A percentile compares a stretch with the other conserved stretches of the same genome.
Evolutionary conservation across 2,797 vertebrate species (phyloP).

Genomic region (Graptemys geographica): DNA sequence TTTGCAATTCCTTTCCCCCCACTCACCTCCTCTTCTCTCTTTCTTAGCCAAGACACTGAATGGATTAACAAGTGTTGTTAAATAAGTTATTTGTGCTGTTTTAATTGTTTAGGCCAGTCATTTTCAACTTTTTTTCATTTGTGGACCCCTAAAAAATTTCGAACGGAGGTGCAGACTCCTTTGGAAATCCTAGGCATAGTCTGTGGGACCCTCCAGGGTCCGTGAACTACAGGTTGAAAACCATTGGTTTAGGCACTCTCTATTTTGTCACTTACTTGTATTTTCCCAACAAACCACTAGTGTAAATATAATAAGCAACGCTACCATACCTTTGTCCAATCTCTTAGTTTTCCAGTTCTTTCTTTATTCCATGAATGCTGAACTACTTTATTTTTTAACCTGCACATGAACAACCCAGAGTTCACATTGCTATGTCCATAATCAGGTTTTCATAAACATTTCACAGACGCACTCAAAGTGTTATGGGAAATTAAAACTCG

Average conservation of each 20-base stretch:
- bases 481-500: background rate
- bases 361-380: background rate
- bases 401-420: background rate
- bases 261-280: background rate
- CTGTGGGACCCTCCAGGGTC: background rate
- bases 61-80: background rate
- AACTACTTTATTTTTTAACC: background rate
- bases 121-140: background rate
- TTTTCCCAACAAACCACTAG: background rate
- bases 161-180: background rate
- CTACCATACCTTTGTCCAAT: background rate
- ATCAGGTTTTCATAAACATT: slow-evolving; percentile 5
- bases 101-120: background rate
- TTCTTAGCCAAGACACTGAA: background rate
- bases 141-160: background rate
- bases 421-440: background rate
- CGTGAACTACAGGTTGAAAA: background rate
- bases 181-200: background rate
- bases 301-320: background rate
- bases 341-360: background rate
- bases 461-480: background rate
- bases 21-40: background rate
- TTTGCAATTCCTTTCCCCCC: background rate
- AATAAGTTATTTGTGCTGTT: background rate
- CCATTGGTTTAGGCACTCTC: background rate